Base-by-base conservation (phyloP, 2,888 invertebrate genomes). In the Willowsia nigromaculata region DNA sequence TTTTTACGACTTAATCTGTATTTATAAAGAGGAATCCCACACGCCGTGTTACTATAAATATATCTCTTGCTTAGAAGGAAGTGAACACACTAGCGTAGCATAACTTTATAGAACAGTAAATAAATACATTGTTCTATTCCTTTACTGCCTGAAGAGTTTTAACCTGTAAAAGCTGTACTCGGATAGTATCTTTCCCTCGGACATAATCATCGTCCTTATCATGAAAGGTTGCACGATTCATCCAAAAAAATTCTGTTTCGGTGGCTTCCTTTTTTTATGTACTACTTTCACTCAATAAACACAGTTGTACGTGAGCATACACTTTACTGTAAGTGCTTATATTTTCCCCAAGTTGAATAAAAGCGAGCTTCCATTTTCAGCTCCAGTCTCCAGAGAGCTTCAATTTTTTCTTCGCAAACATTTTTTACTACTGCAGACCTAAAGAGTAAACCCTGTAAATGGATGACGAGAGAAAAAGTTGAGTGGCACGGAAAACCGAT, bases 381-480 rank as follows among this genome's bases (percentile, higher is more conserved):
- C n/a, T n/a, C n/a, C 71, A 71, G 25, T 71, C 71, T 71, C 71
- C 9, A 13, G 71, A 71, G 71, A 30, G 62, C 1, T 43, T 43
- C 43, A 40, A 13, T 37, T 37, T 65, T 37, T 37, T 37, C 18
- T 37, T 65, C 22, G 33, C 18, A n/a, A 15, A 62, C n/a, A 9
- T 9, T 2, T n/a, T n/a, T 65, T 33, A n/a, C n/a, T n/a, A n/a
- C 37, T 18, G 2, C n/a, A 7, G 7, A 37, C 65, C 33, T 18
- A 37, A 59, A 27, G 15, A 13, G 11, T 27, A 30, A 30, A 27
- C 30, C 30, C 4, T 5, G 27, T 25, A 68, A 68, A 43, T 43
- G 71, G 71, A 43, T 71, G 13, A 65, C 22, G 56, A 40, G 68
- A 43, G 25, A 27, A 11, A 50, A 18, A 50, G 50, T 50, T 27